phyloP scores from a whole-genome alignment of 64 coral and sea anemone species.

The Orbicella faveolata region DNA sequence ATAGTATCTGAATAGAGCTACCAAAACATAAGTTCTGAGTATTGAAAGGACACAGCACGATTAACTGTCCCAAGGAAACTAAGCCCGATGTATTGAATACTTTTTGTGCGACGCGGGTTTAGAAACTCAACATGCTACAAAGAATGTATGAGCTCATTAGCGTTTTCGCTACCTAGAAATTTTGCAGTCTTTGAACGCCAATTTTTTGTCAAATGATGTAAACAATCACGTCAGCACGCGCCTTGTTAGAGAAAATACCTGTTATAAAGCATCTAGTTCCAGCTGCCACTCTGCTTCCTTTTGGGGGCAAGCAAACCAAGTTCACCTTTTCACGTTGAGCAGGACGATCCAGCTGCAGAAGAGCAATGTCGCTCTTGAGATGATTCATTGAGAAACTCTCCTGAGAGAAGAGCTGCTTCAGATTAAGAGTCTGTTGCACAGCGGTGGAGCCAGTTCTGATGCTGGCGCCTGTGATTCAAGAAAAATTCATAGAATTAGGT shows the following conservation, averaged over 20 bases:
- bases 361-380: neutral
- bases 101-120: neutral
- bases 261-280: slow-evolving; percentile 48
- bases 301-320: slow-evolving; percentile 12
- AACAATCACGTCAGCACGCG: too few relatives aligned
- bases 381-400: neutral
- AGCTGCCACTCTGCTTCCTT: slow-evolving; percentile 19
- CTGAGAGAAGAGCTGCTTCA: neutral
- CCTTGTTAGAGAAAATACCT: neutral
- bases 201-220: too few relatives aligned
- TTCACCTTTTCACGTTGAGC: neutral
- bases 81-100: too few relatives aligned
- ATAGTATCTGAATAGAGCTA: too few relatives aligned
- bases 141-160: too few relatives aligned
- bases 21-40: too few relatives aligned
- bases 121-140: neutral
- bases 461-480: neutral
- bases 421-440: neutral
- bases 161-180: too few relatives aligned
- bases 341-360: neutral
- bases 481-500: too few relatives aligned
- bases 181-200: too few relatives aligned
- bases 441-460: neutral
- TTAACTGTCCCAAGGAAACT: too few relatives aligned
- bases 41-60: too few relatives aligned